Conservation (phyloP, 2,113 vertebrate species). For the Entomyzon cyanotis region DNA sequence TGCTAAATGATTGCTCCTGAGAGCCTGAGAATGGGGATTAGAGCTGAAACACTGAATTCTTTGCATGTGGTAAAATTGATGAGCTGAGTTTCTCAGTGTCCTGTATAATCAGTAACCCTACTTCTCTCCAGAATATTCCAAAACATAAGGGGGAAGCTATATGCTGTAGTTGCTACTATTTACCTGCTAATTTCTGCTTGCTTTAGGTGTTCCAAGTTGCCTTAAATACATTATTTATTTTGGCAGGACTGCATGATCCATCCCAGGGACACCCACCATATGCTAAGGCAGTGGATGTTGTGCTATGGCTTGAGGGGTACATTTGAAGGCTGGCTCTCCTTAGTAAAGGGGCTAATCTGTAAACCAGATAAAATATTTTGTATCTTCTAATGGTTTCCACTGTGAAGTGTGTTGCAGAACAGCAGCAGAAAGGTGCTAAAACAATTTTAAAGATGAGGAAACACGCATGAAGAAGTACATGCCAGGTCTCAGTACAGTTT, state of each 20-base stretch:
- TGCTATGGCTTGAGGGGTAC: no score
- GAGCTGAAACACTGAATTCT: neutral
- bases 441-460: neutral
- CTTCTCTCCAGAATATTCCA: neutral
- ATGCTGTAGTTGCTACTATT: neutral
- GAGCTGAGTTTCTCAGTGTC: neutral
- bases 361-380: neutral
- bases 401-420: neutral
- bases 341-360: neutral
- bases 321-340: neutral
- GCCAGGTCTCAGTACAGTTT: accelerated
- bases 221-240: neutral
- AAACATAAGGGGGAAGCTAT: neutral
- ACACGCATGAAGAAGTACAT: accelerated
- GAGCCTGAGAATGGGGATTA: neutral
- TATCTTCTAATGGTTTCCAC: neutral
- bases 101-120: neutral
- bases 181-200: neutral
- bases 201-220: neutral
- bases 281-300: neutral
- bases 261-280: neutral
- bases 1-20: neutral
- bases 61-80: neutral
- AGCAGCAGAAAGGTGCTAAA: neutral
- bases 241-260: neutral